Evolutionary conservation across 1,140 invertebrate species (phyloP).

Genomic region (Pseudomyrmex sp.): DNA sequence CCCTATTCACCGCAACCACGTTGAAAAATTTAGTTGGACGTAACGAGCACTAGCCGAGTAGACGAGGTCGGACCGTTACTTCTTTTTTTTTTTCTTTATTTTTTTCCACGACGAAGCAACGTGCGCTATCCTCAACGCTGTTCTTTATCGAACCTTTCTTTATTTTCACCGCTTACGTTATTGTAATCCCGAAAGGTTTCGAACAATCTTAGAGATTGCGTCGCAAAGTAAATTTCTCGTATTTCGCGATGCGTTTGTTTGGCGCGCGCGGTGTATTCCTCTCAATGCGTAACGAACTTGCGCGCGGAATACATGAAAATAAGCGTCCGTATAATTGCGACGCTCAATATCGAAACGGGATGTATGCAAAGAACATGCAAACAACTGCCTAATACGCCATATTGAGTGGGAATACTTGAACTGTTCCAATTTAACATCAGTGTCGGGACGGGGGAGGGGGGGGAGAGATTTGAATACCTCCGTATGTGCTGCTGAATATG

Average conservation of each 20-base stretch:
- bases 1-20: slow-evolving; percentile 75
- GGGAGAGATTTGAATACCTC: slow-evolving; percentile 32
- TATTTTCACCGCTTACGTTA: not conserved
- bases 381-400: not conserved
- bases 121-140: not conserved
- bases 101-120: slow-evolving; percentile 22
- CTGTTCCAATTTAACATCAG: slow-evolving; percentile 31
- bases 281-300: not conserved
- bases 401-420: not conserved
- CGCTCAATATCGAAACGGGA: no score
- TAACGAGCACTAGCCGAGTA: slow-evolving; percentile 75
- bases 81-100: slow-evolving; percentile 50
- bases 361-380: not conserved
- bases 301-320: not conserved
- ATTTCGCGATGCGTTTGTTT: no score
- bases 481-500: slow-evolving; percentile 41
- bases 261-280: no score
- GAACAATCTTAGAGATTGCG: not conserved
- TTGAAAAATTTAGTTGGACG: slow-evolving; percentile 79
- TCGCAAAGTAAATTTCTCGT: not conserved
- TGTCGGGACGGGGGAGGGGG: not conserved
- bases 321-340: not conserved
- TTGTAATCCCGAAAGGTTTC: slow-evolving; percentile 23
- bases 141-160: not conserved
- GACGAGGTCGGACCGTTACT: slow-evolving; percentile 70